Evolutionary conservation across 2,888 invertebrate genomes (phyloP).

Genomic region (Nephrotoma appendiculata): DNA sequence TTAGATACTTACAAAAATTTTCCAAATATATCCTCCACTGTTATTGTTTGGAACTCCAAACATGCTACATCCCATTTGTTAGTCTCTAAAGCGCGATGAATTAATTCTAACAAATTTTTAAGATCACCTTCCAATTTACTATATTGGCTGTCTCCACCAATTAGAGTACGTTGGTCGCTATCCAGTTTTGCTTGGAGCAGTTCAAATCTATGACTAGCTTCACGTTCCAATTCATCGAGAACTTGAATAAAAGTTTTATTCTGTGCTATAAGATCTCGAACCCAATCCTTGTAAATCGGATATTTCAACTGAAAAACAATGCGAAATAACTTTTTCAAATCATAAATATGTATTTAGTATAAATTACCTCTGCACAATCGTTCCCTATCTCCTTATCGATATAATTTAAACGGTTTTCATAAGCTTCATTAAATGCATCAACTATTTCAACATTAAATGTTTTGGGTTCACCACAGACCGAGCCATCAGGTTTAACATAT

Average conservation of each 20-base stretch:
- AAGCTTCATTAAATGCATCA: conserved; percentile 44
- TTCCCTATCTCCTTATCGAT: conserved; percentile 38
- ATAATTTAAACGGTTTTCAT: conserved; percentile 42
- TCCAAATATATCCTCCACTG: background rate
- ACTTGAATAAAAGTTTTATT: background rate
- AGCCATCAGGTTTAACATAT: background rate
- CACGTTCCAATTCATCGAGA: background rate
- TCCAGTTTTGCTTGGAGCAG: background rate
- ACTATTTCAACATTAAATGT: background rate
- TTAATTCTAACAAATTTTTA: background rate
- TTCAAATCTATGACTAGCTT: background rate
- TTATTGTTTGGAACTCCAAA: background rate
- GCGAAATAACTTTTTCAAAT: background rate
- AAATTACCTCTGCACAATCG: conserved; percentile 17
- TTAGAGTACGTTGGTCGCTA: background rate
- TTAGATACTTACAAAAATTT: background rate
- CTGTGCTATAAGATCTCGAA: background rate
- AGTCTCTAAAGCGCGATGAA: background rate
- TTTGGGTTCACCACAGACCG: background rate
- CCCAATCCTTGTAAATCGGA: background rate
- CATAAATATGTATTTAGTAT: background rate
- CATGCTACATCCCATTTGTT: background rate
- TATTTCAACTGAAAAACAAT: background rate
- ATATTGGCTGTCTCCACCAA: background rate
- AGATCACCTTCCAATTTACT: background rate